Conservation (phyloP, 2,797 vertebrate genomes). For the Siniperca scherzeri region DNA sequence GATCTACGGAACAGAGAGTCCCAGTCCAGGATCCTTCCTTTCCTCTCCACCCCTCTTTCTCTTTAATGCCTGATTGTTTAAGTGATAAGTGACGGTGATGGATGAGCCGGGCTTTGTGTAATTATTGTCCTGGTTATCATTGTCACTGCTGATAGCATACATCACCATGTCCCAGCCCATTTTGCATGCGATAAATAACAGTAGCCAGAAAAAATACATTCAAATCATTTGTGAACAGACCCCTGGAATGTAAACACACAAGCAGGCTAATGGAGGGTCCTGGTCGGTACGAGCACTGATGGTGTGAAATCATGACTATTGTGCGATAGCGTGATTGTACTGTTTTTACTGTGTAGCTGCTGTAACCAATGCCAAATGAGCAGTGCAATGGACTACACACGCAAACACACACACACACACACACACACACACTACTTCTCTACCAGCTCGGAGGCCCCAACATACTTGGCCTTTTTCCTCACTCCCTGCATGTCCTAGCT, state of each 20-base stretch:
- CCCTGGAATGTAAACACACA: slow-evolving; percentile 74
- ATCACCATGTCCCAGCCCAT: slow-evolving; percentile 81
- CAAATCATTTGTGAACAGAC: slow-evolving; percentile 73
- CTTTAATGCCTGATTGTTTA: slow-evolving; percentile 81
- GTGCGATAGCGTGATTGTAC: slow-evolving; percentile 17
- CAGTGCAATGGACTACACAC: slow-evolving; percentile 16
- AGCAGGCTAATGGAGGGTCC: slow-evolving; percentile 74
- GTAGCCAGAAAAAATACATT: slow-evolving; percentile 63
- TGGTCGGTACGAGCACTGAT: slow-evolving; percentile 35
- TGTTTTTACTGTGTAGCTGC: slow-evolving; percentile 40
- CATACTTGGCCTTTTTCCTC: slow-evolving; percentile 26
- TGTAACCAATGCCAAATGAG: slow-evolving; percentile 41
- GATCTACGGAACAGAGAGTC: slow-evolving; percentile 43
- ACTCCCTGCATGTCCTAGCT: slow-evolving; percentile 39
- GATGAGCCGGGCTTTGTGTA: slow-evolving; percentile 83
- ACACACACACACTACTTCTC: slow-evolving; percentile 6
- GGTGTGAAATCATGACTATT: slow-evolving; percentile 43
- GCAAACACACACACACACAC: slow-evolving; percentile 22
- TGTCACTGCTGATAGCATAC: slow-evolving; percentile 83
- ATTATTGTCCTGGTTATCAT: slow-evolving; percentile 87
- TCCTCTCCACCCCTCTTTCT: slow-evolving; percentile 58
- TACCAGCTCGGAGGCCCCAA: neutral
- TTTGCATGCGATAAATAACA: slow-evolving; percentile 86
- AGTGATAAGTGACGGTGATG: slow-evolving; percentile 87
- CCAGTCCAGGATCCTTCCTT: slow-evolving; percentile 65